Evolutionary conservation across 2,797 vertebrate genomes (phyloP).

Genomic region (Ptychobarbus kaznakovi): DNA sequence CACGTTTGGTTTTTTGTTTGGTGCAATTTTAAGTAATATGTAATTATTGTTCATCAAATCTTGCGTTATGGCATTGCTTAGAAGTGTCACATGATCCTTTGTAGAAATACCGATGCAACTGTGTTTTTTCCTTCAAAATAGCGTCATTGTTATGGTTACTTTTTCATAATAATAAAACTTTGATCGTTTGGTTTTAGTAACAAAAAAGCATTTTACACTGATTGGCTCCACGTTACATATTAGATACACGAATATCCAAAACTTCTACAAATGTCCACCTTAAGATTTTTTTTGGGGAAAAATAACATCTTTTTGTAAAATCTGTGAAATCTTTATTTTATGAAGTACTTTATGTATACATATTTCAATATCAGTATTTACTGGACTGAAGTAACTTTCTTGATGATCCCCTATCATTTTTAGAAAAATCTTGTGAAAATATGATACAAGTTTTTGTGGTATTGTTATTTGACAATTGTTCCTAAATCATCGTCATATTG

Average conservation of each 20-base stretch:
- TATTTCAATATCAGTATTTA: neutral
- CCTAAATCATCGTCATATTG: neutral
- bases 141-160: neutral
- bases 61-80: neutral
- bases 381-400: neutral
- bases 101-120: neutral
- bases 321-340: neutral
- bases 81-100: neutral
- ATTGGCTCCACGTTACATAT: neutral
- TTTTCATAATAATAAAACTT: neutral
- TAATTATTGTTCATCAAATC: neutral
- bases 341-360: neutral
- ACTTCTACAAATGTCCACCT: too few species aligned
- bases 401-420: neutral
- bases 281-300: neutral
- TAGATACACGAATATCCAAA: neutral
- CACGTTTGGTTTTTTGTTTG: neutral
- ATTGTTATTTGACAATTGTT: neutral
- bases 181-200: neutral
- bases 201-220: neutral
- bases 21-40: neutral
- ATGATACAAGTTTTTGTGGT: neutral
- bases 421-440: neutral
- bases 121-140: neutral
- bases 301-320: neutral